A percentile compares a stretch with the other conserved stretches of the same genome.
phyloP scores from a whole-genome alignment of 2,113 vertebrate genomes.

The Urocitellus parryii region DNA sequence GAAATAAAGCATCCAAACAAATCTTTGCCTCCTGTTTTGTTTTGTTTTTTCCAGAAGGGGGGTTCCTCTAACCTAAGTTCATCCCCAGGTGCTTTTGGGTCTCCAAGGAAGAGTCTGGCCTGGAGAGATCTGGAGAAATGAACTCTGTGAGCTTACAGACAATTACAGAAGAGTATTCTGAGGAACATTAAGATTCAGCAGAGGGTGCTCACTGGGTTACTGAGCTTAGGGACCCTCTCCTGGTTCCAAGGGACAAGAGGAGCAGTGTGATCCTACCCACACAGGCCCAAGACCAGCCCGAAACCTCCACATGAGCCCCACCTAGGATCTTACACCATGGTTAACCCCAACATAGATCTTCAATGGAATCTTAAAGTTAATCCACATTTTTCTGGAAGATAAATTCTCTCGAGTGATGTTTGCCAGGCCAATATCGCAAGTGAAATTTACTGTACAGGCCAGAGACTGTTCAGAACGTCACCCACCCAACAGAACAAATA shows the following conservation, averaged over 20 bases:
- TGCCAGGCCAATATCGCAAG: not conserved
- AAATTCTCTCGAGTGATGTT: not conserved
- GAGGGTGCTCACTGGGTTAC: not conserved
- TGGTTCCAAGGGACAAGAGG: not conserved
- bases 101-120: not conserved
- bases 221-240: not conserved
- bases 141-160: not conserved
- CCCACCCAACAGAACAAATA: not conserved
- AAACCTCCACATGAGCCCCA: not conserved
- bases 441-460: not conserved
- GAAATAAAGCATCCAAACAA: not conserved
- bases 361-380: not conserved
- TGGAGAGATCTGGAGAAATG: not conserved
- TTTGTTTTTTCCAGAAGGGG: not conserved
- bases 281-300: accelerated
- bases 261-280: not conserved
- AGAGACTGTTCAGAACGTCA: not conserved
- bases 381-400: not conserved
- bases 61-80: not conserved
- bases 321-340: accelerated
- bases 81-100: not conserved
- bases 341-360: not conserved
- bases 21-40: not conserved
- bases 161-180: not conserved
- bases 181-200: not conserved